Conservation (phyloP, 2,888 invertebrate species). For the Scaptomyza tumidula region DNA sequence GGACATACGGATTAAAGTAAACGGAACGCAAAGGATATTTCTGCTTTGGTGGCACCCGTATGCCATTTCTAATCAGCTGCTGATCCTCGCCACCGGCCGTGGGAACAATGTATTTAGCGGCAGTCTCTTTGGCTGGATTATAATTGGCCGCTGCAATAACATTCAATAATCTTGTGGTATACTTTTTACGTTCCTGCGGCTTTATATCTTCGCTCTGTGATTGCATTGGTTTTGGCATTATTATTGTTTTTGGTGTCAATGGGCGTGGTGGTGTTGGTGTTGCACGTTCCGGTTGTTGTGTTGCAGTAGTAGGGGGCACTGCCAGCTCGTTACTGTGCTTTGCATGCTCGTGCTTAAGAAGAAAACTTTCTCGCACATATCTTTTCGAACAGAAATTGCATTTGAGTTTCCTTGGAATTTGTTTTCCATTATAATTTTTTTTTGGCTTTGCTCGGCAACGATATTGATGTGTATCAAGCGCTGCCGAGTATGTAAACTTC, state of each 20-base stretch:
- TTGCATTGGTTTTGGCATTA: neutral
- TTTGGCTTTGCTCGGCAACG: neutral
- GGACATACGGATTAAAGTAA: slow-evolving; percentile 46
- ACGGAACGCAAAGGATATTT: slow-evolving; percentile 43
- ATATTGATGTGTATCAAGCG: neutral
- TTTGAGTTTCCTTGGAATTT: neutral
- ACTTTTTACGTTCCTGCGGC: slow-evolving; percentile 2
- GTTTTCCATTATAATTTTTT: neutral
- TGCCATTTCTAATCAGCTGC: no score
- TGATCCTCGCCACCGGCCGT: neutral
- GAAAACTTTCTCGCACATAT: slow-evolving; percentile 24
- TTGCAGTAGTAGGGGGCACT: no score
- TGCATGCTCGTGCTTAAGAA: slow-evolving; percentile 29
- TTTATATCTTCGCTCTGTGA: neutral
- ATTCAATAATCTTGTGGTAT: slow-evolving; percentile 42
- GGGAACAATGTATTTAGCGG: slow-evolving; percentile 38
- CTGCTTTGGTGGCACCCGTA: slow-evolving; percentile 4
- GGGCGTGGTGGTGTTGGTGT: neutral
- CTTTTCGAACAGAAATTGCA: slow-evolving; percentile 43
- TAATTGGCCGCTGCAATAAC: slow-evolving; percentile 58
- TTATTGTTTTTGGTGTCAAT: neutral
- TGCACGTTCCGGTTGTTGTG: no score
- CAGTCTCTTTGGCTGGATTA: slow-evolving; percentile 41
- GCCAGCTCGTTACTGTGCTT: slow-evolving; percentile 21
- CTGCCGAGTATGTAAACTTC: neutral